These are phyloP conservation scores for Hippocampus mohnikei DNA, from an alignment of 2,113 vertebrate genomes.

Conservation along the genomic window DNA sequence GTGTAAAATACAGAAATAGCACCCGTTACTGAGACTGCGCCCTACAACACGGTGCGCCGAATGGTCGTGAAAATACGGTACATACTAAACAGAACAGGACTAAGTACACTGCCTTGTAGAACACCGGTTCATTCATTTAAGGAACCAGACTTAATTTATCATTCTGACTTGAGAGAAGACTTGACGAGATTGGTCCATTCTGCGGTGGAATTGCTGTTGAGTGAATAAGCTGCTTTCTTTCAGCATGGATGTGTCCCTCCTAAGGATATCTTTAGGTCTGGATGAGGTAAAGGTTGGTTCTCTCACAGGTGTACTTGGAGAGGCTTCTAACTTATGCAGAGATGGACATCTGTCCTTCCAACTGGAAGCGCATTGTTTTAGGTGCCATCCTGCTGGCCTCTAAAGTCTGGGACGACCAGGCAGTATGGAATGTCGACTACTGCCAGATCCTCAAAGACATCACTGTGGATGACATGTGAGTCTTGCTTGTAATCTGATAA, in stretches of 20 bases:
- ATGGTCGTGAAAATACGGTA: too few relatives aligned
- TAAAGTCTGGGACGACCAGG: conserved; percentile 99
- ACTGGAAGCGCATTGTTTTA: conserved; percentile 96
- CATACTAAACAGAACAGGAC: not conserved
- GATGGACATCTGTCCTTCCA: conserved; percentile 95
- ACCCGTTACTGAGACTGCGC: too few relatives aligned
- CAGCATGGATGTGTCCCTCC: not conserved
- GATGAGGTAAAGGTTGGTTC: not conserved
- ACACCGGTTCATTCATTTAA: not conserved
- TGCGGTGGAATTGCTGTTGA: too few relatives aligned
- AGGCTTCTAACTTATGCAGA: conserved; percentile 94
- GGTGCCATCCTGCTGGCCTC: conserved; percentile 95
- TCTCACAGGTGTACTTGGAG: conserved; percentile 89
- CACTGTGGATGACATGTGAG: conserved; percentile 91
- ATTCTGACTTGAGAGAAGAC: not conserved
- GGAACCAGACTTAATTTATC: not conserved
- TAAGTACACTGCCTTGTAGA: not conserved
- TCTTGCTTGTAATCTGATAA: conserved; percentile 18
- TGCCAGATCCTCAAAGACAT: conserved; percentile 97
- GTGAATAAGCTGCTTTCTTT: not conserved
- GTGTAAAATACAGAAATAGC: too few relatives aligned
- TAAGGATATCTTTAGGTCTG: not conserved
- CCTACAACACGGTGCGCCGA: too few relatives aligned
- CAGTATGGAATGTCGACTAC: conserved; percentile 98
- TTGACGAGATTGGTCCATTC: not conserved